Conservation (phyloP, 2,113 vertebrate species). For the Burhinus oedicnemus region DNA sequence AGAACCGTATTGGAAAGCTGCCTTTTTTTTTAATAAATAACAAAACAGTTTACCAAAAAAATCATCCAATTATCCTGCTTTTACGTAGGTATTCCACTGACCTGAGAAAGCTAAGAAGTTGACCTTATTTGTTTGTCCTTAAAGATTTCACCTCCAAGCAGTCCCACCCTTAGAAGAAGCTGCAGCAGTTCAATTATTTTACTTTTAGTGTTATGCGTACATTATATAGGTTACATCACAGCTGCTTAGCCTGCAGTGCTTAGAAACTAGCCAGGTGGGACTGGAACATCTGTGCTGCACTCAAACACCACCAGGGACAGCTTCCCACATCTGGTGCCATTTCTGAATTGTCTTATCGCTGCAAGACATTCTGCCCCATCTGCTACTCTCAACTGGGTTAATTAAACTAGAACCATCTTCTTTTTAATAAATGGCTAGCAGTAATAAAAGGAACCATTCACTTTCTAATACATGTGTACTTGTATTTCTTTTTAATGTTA, state of each 20-base stretch:
- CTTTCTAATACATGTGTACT: slow-evolving; percentile 61
- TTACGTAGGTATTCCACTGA: neutral
- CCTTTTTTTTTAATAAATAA: neutral
- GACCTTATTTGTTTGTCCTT: slow-evolving; percentile 71
- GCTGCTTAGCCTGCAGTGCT: slow-evolving; percentile 84
- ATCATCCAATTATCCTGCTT: neutral
- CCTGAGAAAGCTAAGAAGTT: slow-evolving; percentile 20
- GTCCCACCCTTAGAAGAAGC: slow-evolving; percentile 59
- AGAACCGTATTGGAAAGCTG: neutral
- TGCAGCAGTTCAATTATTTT: slow-evolving; percentile 74
- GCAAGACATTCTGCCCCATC: slow-evolving; percentile 88
- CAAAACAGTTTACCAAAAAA: neutral
- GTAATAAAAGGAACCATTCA: slow-evolving; percentile 78
- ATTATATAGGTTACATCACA: slow-evolving; percentile 81
- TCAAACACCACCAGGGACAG: slow-evolving; percentile 88
- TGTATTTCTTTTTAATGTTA: slow-evolving; percentile 76
- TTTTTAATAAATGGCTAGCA: slow-evolving; percentile 81
- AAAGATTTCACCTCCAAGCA: slow-evolving; percentile 75
- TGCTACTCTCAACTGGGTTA: slow-evolving; percentile 89
- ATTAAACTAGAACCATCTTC: slow-evolving; percentile 80
- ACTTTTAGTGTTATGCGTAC: slow-evolving; percentile 76
- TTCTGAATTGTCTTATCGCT: slow-evolving; percentile 84
- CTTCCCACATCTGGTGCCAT: slow-evolving; percentile 86
- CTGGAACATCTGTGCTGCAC: slow-evolving; percentile 92
- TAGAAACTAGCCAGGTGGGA: slow-evolving; percentile 83